Base-by-base conservation (phyloP, 2,113 vertebrate species). In the Ciconia stormi region DNA sequence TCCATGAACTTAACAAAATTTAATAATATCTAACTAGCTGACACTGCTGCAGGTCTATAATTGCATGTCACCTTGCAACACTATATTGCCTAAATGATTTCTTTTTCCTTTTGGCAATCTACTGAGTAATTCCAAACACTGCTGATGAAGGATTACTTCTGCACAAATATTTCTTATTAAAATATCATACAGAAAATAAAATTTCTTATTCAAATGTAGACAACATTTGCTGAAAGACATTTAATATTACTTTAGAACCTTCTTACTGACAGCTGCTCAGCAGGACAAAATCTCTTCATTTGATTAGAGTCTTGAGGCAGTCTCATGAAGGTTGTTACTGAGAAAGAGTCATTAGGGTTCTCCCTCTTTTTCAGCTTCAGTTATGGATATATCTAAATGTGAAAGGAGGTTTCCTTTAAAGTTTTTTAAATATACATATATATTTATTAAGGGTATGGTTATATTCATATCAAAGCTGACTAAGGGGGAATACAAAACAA, bases 41-140 rank as follows among this genome's bases (percentile, higher is more conserved):
- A 87, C 76, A 90, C 25, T 34, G 22, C 42, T 79, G 55, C 67
- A 38, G 44, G 58, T 82, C 62, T 96, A 17, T 70, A 97, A 76
- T 78, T 95, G 70, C 14, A 1, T 84, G 65, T 95, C 93, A 97
- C 89, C 78, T 96, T 91, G 58, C 65, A 96, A 67, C 21, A 77
- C 85, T 90, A 58, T 56, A 79, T 94, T 98, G 82, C 92, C 66
- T 96, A 96, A 96, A 98, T 94, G 4, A 97, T 96, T 97, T 79
- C 50, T 91, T 96, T 95, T 86, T 61, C 47, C 90, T 95, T 92
- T 96, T 8, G 20, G 91, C 81, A 93, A 59, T 71, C 40, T 76
- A 80, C 34, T 90, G 85, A 96, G 82, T 91, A 90, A 96, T 95
- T 96, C 44, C 55, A 69, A 63, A 94, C 19, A 40, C 27, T 84